Evolutionary conservation across 2,888 invertebrate genomes (phyloP), one percentile per base, ranked within the genome.

Genomic region (Automeris io): DNA sequence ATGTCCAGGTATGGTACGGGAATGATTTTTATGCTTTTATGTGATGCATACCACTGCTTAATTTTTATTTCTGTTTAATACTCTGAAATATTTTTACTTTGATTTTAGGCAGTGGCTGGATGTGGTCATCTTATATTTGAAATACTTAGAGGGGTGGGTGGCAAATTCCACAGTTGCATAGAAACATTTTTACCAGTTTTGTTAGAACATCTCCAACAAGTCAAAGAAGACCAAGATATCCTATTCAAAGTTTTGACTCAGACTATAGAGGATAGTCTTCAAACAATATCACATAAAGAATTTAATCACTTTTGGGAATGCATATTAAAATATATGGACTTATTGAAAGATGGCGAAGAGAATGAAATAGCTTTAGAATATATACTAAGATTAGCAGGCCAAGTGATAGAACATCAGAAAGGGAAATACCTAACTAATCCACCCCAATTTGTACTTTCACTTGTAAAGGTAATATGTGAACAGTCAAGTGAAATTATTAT

Each of bases 91-190:
- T 34, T 13, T 5, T 4, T 16, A 7, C 16, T 35, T 58, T 44
- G 52, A 52, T 88, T 87, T 43, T 72, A 93, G 93, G 92, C 93
- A 44, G 81, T 92, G 9, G 73, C 88, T 36, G 98, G 98, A 3
- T 93, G 95, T 71, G 96, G 96, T 0, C 91, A 93, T 52, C 86
- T 98, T 13, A 85, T 98, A 40, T 98, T 95, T 81, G 96, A 98
- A 86, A 93, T 96, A 39, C 73, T 97, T 29, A 91, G 92, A 61
- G 97, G 97, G 19, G 91, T 95, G 0, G 87, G 91, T 42, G 92
- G 93, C 1, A 92, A 95, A 57, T 94, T 98, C 63, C 97, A 98
- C 68, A 96, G 93, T 47, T 92, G 93, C 55, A 90, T 94, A 1
- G 91, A 91, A 36, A 87, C 89, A 39, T 91, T 95, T 54, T 68